These are phyloP conservation scores for Coregonus sp. DNA, from an alignment of 2,797 vertebrate genomes.

Conservation along the genomic window DNA sequence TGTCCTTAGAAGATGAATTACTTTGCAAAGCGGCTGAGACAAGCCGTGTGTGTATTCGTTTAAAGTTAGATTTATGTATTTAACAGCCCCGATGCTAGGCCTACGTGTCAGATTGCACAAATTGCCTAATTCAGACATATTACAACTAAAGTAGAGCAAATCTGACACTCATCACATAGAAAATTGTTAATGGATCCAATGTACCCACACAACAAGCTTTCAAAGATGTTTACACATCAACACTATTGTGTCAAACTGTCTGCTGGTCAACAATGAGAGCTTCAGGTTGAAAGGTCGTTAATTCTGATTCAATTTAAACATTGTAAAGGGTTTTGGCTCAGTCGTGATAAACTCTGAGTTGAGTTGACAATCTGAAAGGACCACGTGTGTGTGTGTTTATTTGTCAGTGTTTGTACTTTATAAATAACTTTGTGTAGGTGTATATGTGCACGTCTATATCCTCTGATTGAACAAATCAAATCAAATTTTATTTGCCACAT, in stretches of 20 bases:
- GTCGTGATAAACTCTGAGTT: background rate
- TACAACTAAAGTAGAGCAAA: slow-evolving; percentile 56
- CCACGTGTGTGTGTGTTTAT: background rate
- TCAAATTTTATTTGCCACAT: no score
- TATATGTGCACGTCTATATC: background rate
- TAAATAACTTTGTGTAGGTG: no score
- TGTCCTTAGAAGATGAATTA: slow-evolving; percentile 82
- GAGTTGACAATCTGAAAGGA: background rate
- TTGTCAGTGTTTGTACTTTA: no score
- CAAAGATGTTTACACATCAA: background rate
- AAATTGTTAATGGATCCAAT: slow-evolving; percentile 54
- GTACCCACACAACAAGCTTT: slow-evolving; percentile 16
- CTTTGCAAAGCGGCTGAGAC: slow-evolving; percentile 76
- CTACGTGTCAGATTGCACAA: slow-evolving; percentile 67
- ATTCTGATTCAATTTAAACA: background rate
- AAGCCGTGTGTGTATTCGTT: slow-evolving; percentile 83
- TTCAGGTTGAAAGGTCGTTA: background rate
- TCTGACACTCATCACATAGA: slow-evolving; percentile 64
- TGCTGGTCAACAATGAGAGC: background rate
- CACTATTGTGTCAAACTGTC: background rate
- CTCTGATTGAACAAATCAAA: background rate
- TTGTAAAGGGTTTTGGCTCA: background rate
- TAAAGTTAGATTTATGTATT: slow-evolving; percentile 82
- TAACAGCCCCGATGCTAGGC: slow-evolving; percentile 67
- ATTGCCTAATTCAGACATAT: slow-evolving; percentile 76